Conservation (phyloP, 2,113 vertebrate species). For the Neogale vison region DNA sequence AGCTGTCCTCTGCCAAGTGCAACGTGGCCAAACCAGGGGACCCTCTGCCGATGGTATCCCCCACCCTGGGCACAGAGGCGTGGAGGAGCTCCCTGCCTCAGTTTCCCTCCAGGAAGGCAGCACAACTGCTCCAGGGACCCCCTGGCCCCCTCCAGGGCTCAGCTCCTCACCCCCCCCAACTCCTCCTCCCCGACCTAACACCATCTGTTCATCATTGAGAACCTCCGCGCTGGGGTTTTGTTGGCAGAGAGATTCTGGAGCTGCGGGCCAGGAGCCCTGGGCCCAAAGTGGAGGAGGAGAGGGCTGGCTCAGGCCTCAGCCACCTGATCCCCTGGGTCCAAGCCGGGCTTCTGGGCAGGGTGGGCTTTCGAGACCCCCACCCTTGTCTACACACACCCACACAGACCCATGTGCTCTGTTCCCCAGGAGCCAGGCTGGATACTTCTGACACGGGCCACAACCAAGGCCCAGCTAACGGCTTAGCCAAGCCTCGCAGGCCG, state of each 20-base stretch:
- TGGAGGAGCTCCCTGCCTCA: background rate
- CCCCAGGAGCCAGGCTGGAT: fast-evolving
- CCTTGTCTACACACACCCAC: background rate
- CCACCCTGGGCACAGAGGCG: background rate
- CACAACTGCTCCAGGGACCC: background rate
- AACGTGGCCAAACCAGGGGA: background rate
- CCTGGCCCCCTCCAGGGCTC: background rate
- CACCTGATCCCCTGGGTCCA: background rate
- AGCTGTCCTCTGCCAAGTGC: slow-evolving; percentile 1
- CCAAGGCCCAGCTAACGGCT: background rate
- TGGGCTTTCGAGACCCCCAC: background rate
- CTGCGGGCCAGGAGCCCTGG: background rate
- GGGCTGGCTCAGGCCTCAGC: background rate
- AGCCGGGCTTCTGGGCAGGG: background rate
- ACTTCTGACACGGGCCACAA: background rate
- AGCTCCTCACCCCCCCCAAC: background rate
- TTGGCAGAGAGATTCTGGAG: background rate
- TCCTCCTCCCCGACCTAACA: background rate
- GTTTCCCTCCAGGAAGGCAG: background rate
- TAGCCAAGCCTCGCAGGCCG: background rate
- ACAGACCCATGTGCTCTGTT: fast-evolving
- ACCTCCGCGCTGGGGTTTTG: background rate
- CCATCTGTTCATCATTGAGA: slow-evolving; percentile 20
- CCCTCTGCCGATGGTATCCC: background rate
- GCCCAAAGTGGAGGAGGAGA: background rate